Evolutionary conservation across 2,888 invertebrate species (phyloP).

Genomic region (Pollenia griseotomentosa): DNA sequence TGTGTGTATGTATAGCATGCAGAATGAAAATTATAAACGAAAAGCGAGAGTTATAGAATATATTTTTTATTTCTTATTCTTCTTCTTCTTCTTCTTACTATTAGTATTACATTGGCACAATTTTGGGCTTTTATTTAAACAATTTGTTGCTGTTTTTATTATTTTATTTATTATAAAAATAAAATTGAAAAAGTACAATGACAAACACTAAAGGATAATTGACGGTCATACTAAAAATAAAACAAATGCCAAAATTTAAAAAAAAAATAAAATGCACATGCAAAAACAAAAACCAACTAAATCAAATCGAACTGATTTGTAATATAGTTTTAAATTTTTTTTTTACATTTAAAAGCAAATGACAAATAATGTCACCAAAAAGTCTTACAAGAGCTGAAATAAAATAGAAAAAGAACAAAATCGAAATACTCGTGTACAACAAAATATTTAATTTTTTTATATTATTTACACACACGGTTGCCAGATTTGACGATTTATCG

Average conservation of each 20-base stretch:
- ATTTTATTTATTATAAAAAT: constrained; percentile 11
- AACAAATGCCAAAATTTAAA: constrained; percentile 57
- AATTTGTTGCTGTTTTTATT: not conserved
- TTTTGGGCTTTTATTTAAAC: constrained; percentile 2
- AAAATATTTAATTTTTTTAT: not conserved
- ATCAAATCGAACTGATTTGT: constrained; percentile 42
- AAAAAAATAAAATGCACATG: not conserved
- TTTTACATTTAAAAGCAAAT: constrained; percentile 30
- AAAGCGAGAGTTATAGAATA: constrained; percentile 65
- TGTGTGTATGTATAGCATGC: not conserved
- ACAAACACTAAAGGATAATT: constrained; percentile 80
- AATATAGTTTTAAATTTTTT: not conserved
- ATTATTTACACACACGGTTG: too few relatives aligned
- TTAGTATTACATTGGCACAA: constrained; percentile 65
- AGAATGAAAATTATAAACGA: not conserved
- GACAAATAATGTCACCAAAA: constrained; percentile 66
- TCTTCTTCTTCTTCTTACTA: not conserved
- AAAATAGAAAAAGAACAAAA: not conserved
- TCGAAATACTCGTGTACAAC: constrained; percentile 8
- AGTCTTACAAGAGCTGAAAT: constrained; percentile 19
- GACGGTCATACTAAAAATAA: constrained; percentile 80
- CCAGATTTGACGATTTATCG: too few relatives aligned
- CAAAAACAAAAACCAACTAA: constrained; percentile 61
- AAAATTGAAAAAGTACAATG: constrained; percentile 37
- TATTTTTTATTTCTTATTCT: not conserved